Evolutionary conservation across 2,113 vertebrate species (phyloP).

Genomic region (Chauna torquata): DNA sequence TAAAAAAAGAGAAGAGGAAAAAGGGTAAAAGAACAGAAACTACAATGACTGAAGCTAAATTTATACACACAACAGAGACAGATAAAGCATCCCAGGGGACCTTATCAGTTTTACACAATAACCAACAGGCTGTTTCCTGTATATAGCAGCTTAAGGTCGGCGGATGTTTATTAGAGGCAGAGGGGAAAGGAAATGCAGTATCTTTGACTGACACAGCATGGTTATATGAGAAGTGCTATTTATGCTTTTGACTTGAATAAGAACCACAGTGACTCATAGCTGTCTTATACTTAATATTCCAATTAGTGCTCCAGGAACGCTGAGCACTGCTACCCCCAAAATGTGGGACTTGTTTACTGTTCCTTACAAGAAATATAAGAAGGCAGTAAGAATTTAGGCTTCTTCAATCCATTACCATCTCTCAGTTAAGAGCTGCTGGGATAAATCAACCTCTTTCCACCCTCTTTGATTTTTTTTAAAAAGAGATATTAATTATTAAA

Average conservation of each 20-base stretch:
- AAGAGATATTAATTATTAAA: constrained; percentile 61
- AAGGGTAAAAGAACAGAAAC: constrained; percentile 60
- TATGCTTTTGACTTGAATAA: constrained; percentile 57
- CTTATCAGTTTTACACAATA: constrained; percentile 72
- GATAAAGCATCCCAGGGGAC: constrained; percentile 60
- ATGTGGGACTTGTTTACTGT: background rate
- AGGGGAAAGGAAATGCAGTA: constrained; percentile 67
- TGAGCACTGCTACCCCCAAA: background rate
- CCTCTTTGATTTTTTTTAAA: constrained; percentile 59
- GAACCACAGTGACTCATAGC: constrained; percentile 39
- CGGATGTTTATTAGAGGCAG: constrained; percentile 70
- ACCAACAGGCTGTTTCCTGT: constrained; percentile 69
- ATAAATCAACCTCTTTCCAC: constrained; percentile 45
- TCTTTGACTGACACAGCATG: constrained; percentile 65
- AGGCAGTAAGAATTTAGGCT: background rate
- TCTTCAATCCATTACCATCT: background rate
- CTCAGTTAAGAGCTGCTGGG: constrained; percentile 7
- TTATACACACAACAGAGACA: constrained; percentile 39
- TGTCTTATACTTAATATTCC: constrained; percentile 42
- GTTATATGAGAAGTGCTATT: constrained; percentile 68
- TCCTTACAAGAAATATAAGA: constrained; percentile 7
- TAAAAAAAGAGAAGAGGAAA: constrained; percentile 42
- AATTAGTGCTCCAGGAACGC: constrained; percentile 8
- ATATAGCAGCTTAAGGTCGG: constrained; percentile 63
- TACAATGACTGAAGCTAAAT: constrained; percentile 56